Evolutionary conservation across 1,140 invertebrate genomes (phyloP), one percentile per base, ranked within the genome.

Genomic region (Mesaphorura yosii): DNA sequence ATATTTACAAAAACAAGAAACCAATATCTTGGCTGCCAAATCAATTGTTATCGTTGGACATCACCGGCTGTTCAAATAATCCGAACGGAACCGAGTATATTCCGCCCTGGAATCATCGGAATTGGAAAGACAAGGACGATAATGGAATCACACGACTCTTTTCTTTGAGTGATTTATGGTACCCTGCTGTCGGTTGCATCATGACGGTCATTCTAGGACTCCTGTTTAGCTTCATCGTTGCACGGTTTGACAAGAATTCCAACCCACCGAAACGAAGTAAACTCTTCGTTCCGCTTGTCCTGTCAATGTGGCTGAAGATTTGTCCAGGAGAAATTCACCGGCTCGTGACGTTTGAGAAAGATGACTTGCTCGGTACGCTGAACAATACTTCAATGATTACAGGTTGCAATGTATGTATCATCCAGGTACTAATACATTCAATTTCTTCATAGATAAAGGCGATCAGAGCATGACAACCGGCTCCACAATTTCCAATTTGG

Each of bases 131-230:
- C 23, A 4, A 28, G 0, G 55, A 48, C 2, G 28, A 55, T 17
- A 41, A 46, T 29, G 40, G 10, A 6, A 14, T 53, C 1, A 55
- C 51, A 0, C 48, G 58, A 45, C 26, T 62, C 17, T 42, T 62
- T 27, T 55, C 48, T 4, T 29, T 62, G 4, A 56, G 49, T 26
- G 34, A 48, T 17, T 19, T 91, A 73, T 94, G 88, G 83, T 84
- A 83, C 65, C 75, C 79, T 7, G 76, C 80, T 0, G 66, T 86
- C 34, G 86, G 83, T 48, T 77, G 82, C 53, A 1, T 76, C 0
- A 62, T 78, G 0, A 78, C 84, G 2, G 64, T 84, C 3, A 20
- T 81, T 0, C 59, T 84, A 50, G 84, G 84, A n/a, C 68, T 78
- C 26, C n/a, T 81, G 1, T 65, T 79, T 3, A 81, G 78, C 59